phyloP scores from a whole-genome alignment of 2,113 vertebrate genomes.

The Solea senegalensis region DNA sequence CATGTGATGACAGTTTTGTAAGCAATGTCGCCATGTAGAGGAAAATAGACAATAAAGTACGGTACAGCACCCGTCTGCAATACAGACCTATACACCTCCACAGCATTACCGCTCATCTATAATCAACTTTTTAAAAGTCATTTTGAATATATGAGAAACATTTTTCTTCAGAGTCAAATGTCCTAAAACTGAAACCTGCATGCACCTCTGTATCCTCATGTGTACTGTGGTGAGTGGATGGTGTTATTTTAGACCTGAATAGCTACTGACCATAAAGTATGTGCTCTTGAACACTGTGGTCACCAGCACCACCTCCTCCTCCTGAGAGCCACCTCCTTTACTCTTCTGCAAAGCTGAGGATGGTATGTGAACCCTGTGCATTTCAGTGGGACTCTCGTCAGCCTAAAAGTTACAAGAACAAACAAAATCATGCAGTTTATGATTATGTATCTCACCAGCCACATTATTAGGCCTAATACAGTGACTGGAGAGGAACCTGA shows the following conservation, averaged over 20 bases:
- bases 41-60: too few species aligned
- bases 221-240: too few species aligned
- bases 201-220: too few species aligned
- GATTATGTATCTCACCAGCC: neutral
- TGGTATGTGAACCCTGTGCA: slow-evolving; percentile 56
- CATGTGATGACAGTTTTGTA: too few species aligned
- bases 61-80: too few species aligned
- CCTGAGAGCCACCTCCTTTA: fast-evolving
- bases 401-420: slow-evolving; percentile 24
- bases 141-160: too few species aligned
- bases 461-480: too few species aligned
- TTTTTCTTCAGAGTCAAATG: neutral
- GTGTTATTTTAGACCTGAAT: neutral
- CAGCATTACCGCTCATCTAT: too few species aligned
- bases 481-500: too few species aligned
- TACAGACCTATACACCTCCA: too few species aligned
- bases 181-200: neutral
- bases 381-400: fast-evolving
- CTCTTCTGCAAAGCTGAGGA: slow-evolving; percentile 54
- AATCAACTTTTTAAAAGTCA: too few species aligned
- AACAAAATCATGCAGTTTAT: neutral
- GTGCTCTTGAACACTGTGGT: slow-evolving; percentile 58
- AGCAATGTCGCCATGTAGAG: too few species aligned
- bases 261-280: slow-evolving; percentile 60
- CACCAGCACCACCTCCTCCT: slow-evolving; percentile 30